Evolutionary conservation across 2,888 invertebrate species (phyloP), one percentile per base, ranked within the genome.

Genomic region (Standfussiana lucernea): DNA sequence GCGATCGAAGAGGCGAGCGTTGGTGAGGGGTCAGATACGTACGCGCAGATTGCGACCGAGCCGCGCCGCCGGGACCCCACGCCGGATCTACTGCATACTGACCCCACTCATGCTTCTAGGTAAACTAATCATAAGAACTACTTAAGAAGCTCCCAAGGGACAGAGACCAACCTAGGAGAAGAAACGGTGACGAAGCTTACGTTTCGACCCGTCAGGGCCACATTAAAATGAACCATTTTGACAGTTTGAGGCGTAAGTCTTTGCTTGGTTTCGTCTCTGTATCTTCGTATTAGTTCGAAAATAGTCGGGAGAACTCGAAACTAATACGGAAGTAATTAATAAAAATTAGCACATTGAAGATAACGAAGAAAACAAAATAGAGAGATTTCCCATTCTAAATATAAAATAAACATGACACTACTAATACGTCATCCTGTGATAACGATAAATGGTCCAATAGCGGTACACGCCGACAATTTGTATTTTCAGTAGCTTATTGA

Each of bases 21-120:
- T 97, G 98, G 94, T 97, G 98, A 80, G 88, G 98, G 98, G 4
- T 98, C 98, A 69, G 99, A 98, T 93, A 98, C 98, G 2, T 99
- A 98, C 93, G 98, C 98, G 72, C 98, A 98, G 95, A 98, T 99
- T 85, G 98, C 80, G 93, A 97, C 93, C 53, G 95, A 94, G 82
- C 94, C 95, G 65, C 88, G 91, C 8, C 91, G 91, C 6, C 83
- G 89, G 13, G 89, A 90, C 69, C 83, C 88, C 21, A 85, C 90
- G 37, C 89, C 91, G 0, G 90, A 90, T 72, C 71, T 88, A n/a
- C 78, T 90, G 71, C 91, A 83, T 11, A 79, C 90, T 0, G 92
- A 91, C 42, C 86, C 88, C 32, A 72, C 89, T 11, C 91, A 92
- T 72, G 89, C 88, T 4, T 90, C 94, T 62, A 92, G 94, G 93